A percentile compares a stretch with the other conserved stretches of the same genome.
Conservation (phyloP, 2,797 vertebrate genomes). For the Leptoclinus maculatus region DNA sequence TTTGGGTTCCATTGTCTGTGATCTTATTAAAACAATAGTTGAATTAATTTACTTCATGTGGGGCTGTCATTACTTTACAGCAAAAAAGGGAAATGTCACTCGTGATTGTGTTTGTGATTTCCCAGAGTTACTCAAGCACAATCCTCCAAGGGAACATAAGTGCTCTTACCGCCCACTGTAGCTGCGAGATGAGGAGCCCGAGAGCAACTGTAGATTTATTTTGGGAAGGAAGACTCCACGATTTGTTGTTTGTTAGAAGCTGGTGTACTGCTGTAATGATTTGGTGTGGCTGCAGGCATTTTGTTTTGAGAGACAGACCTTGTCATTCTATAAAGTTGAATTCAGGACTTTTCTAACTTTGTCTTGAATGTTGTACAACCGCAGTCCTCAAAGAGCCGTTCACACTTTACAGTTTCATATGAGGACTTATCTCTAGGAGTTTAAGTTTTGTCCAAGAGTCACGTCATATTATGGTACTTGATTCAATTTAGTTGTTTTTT, state of each 20-base stretch:
- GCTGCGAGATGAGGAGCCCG: conserved; percentile 33
- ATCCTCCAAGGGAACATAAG: conserved; percentile 42
- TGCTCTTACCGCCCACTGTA: conserved; percentile 53
- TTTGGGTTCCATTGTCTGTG: neutral
- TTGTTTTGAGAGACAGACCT: conserved; percentile 3
- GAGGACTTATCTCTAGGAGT: conserved; percentile 11
- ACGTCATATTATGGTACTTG: conserved; percentile 9
- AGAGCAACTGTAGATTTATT: conserved; percentile 55
- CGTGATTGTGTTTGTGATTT: conserved; percentile 30
- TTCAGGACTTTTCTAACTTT: neutral
- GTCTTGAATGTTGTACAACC: conserved; percentile 3
- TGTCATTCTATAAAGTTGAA: neutral
- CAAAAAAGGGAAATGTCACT: conserved; percentile 14
- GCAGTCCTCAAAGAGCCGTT: neutral
- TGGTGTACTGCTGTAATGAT: neutral
- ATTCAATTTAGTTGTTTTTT: conserved; percentile 20
- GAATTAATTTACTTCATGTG: neutral
- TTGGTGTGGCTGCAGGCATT: neutral
- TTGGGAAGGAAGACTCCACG: conserved; percentile 25
- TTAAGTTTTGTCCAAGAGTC: conserved; percentile 29
- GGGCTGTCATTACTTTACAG: neutral
- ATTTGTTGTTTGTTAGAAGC: conserved; percentile 20
- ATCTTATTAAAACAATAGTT: neutral
- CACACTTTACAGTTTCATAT: neutral
- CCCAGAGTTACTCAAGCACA: conserved; percentile 41